phyloP scores from a whole-genome alignment of 2,888 invertebrate genomes.

The Mimumesa dahlbomi region DNA sequence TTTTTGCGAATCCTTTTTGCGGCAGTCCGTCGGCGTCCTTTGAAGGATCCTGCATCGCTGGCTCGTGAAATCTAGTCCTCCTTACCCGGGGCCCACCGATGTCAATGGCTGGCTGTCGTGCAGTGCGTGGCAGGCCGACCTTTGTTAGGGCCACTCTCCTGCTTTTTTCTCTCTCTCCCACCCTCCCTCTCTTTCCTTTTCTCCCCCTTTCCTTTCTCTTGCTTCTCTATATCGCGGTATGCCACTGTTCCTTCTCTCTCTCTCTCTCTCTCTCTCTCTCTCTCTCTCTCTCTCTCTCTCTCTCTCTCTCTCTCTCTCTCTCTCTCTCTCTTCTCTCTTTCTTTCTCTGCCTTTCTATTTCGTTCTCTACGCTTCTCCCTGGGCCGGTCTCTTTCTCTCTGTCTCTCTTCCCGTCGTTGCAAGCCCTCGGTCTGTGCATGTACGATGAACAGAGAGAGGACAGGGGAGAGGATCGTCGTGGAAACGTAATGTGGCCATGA shows the following conservation, averaged over 20 bases:
- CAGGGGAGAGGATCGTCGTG: constrained; percentile 48
- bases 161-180: constrained; percentile 40
- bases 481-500: constrained; percentile 66
- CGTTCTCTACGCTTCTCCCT: no score
- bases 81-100: constrained; percentile 73
- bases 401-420: no score
- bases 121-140: constrained; percentile 68
- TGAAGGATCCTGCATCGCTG: constrained; percentile 78
- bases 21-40: constrained; percentile 77
- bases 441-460: constrained; percentile 4
- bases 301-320: constrained; percentile 6
- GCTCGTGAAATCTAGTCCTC: constrained; percentile 80
- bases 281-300: constrained; percentile 27
- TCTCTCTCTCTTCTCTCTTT: constrained; percentile 7
- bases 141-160: constrained; percentile 64
- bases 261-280: constrained; percentile 15
- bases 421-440: constrained; percentile 5
- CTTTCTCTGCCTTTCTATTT: no score
- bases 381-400: no score
- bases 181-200: constrained; percentile 17
- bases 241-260: constrained; percentile 26
- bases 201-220: constrained; percentile 31
- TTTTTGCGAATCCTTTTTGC: constrained; percentile 70
- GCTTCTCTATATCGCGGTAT: constrained; percentile 43
- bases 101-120: constrained; percentile 75